Base-by-base conservation (phyloP, 1,140 invertebrate species). In the Geopemphigus sp. region DNA sequence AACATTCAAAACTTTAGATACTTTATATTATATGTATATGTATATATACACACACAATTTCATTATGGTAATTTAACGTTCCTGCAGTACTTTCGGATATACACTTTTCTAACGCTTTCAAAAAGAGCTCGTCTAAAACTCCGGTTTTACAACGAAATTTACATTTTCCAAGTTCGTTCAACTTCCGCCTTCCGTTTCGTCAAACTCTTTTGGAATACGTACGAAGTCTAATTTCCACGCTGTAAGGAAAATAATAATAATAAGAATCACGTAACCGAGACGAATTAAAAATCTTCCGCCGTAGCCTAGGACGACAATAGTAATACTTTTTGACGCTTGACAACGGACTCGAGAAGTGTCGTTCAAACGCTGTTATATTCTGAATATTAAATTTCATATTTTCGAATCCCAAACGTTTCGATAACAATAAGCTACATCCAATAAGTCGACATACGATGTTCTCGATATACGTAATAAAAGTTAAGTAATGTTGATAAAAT, bases 41-140 rank as follows among this genome's bases (percentile, higher is more conserved):
- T 11, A 78, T 32, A n/a, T n/a, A n/a, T n/a, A n/a, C n/a, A n/a
- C n/a, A n/a, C n/a, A n/a, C n/a, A 78, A 78, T 78, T 78, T 78
- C 54, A 78, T 78, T 78, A 78, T 78, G 73, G 56, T 78, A 78
- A 78, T 78, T 78, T 78, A 47, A 59, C 73, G 29, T 78, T 78
- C 26, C 22, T 61, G 56, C 39, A 12, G 53, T 70, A 53, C 24
- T 70, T 12, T 24, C 66, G 45, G 1, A 22, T n/a, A 24, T 54
- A 73, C 54, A 45, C 32, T 61, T 17, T 47, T 26, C 14, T 26
- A 61, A 78, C 73, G 56, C 39, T 78, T 39, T 26, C 32, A 39
- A 45, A 47, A 32, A 59, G 24, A 78, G 29, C 56, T 59, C 22
- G 56, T 63, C 57, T 14, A 10, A 57, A 63, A 78, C 54, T 78